phyloP scores from a whole-genome alignment of 2,113 vertebrate genomes.

The Montifringilla adamsi region DNA sequence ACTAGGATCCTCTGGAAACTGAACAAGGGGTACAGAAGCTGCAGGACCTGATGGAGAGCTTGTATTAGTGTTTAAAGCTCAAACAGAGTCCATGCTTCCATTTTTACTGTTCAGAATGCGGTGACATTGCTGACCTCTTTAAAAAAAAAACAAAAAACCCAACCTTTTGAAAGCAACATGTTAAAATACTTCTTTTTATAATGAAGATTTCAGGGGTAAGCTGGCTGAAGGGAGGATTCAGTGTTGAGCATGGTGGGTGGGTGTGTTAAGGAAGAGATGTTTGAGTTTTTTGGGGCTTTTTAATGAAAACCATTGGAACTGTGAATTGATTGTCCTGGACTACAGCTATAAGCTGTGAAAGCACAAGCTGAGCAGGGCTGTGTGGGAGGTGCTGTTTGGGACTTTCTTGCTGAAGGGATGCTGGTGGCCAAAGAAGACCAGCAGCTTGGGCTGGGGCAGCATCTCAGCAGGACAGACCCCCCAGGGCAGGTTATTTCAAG shows the following conservation, averaged over 20 bases:
- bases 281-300: accelerated
- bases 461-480: neutral
- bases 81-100: neutral
- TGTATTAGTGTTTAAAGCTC: neutral
- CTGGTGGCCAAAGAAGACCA: neutral
- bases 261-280: neutral
- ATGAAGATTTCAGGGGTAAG: neutral
- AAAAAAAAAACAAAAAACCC: neutral
- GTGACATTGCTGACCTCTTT: neutral
- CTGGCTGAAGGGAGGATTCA: neutral
- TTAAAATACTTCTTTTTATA: neutral
- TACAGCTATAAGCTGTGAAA: neutral
- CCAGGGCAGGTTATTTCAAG: neutral
- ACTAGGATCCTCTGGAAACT: neutral
- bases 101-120: neutral
- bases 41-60: neutral
- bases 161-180: neutral
- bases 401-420: neutral
- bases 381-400: neutral
- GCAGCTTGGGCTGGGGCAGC: neutral
- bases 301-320: neutral
- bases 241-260: neutral
- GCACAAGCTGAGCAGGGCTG: neutral
- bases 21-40: neutral
- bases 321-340: neutral